Percentiles rank a stretch among this genome's conserved stretches.
Evolutionary conservation across 2,113 vertebrate species (phyloP).

Genomic region (Pedionomus torquatus): DNA sequence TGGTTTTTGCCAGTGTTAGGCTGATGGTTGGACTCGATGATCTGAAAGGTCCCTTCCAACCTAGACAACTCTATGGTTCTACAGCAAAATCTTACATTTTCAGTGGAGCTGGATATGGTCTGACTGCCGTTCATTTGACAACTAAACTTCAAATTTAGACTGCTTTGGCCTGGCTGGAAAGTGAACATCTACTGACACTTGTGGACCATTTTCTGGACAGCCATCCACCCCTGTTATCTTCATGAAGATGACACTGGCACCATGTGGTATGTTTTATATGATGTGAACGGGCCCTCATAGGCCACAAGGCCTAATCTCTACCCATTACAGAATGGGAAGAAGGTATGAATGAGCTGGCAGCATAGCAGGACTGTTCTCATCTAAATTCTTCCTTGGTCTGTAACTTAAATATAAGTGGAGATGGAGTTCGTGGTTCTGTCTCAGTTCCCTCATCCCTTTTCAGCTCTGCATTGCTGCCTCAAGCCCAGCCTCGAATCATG

Average conservation of each 20-base stretch:
- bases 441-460: background rate
- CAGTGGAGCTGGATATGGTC: background rate
- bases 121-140: background rate
- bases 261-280: background rate
- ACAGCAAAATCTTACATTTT: background rate
- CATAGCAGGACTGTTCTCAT: background rate
- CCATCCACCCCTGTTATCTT: background rate
- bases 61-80: too few species aligned
- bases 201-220: background rate
- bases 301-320: too few species aligned
- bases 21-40: too few species aligned
- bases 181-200: rapidly evolving
- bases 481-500: background rate
- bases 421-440: background rate
- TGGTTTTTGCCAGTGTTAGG: too few species aligned
- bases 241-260: background rate
- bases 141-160: background rate
- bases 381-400: background rate
- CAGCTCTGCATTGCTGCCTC: background rate
- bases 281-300: rapidly evolving
- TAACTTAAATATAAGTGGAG: rapidly evolving
- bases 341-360: background rate
- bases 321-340: rapidly evolving
- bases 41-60: too few species aligned
- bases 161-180: background rate